Evolutionary conservation across 2,797 vertebrate species (phyloP).

Genomic region (Coluber constrictor): DNA sequence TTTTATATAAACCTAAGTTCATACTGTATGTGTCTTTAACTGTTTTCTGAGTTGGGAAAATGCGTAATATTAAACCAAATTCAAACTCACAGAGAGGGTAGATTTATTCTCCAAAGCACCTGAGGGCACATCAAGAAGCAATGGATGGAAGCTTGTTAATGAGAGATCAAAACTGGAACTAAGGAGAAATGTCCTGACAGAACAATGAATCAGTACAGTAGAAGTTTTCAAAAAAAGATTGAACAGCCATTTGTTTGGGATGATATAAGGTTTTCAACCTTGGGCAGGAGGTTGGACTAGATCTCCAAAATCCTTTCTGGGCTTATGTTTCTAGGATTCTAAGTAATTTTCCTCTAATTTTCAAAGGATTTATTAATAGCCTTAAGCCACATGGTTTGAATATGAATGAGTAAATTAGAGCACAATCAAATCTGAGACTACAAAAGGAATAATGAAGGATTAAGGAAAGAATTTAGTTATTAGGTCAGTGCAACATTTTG

Average conservation of each 20-base stretch:
- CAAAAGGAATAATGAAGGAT: neutral
- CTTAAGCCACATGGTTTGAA: neutral
- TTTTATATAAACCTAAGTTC: neutral
- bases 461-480: neutral
- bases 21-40: neutral
- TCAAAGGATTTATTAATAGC: neutral
- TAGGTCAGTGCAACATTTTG: neutral
- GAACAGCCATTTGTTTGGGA: neutral
- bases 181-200: neutral
- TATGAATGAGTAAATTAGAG: neutral
- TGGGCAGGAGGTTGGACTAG: neutral
- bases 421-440: neutral
- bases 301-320: neutral
- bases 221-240: neutral
- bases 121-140: neutral
- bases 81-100: neutral
- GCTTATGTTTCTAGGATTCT: neutral
- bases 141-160: neutral
- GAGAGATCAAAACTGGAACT: neutral
- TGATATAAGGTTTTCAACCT: neutral
- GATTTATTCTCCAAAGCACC: neutral
- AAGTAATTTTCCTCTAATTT: neutral
- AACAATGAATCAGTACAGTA: neutral
- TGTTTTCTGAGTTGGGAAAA: neutral
- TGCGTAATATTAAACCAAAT: neutral